Evolutionary conservation across 1,140 invertebrate genomes (phyloP).

Genomic region (Elymnias hypermnestra): DNA sequence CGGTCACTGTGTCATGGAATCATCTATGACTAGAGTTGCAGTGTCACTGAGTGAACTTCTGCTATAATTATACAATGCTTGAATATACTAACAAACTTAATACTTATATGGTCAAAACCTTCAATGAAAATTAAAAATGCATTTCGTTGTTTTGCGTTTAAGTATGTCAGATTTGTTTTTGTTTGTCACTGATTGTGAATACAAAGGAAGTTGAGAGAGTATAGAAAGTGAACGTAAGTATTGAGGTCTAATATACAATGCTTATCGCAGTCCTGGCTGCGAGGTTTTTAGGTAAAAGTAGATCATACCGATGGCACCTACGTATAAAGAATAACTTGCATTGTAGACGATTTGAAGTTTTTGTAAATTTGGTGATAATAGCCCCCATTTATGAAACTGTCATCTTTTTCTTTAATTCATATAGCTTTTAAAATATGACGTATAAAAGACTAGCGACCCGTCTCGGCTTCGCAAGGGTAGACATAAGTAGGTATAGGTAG

Average conservation of each 20-base stretch:
- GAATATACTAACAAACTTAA: not conserved
- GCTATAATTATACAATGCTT: not conserved
- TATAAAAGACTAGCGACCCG: too few species aligned
- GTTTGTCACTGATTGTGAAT: conserved; percentile 36
- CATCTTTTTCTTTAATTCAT: too few species aligned
- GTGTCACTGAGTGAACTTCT: not conserved
- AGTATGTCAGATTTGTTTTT: conserved; percentile 35
- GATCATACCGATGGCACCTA: too few species aligned
- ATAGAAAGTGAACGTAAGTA: conserved; percentile 46
- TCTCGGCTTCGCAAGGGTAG: too few species aligned
- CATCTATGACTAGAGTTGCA: not conserved
- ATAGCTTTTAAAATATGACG: too few species aligned
- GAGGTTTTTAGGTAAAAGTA: conserved; percentile 5
- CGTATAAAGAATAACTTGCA: too few species aligned
- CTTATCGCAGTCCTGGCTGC: conserved; percentile 16
- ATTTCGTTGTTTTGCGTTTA: conserved; percentile 7
- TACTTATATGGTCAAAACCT: not conserved
- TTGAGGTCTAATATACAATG: conserved; percentile 18
- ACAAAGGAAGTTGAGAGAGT: conserved; percentile 35
- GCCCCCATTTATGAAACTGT: too few species aligned
- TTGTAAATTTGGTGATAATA: too few species aligned
- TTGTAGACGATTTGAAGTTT: too few species aligned
- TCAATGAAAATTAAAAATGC: conserved; percentile 9
- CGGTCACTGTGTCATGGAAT: not conserved
- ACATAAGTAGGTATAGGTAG: too few species aligned